Evolutionary conservation across 2,113 vertebrate genomes (phyloP), one percentile per base, ranked within the genome.

Genomic region (Leucoraja erinaceus): DNA sequence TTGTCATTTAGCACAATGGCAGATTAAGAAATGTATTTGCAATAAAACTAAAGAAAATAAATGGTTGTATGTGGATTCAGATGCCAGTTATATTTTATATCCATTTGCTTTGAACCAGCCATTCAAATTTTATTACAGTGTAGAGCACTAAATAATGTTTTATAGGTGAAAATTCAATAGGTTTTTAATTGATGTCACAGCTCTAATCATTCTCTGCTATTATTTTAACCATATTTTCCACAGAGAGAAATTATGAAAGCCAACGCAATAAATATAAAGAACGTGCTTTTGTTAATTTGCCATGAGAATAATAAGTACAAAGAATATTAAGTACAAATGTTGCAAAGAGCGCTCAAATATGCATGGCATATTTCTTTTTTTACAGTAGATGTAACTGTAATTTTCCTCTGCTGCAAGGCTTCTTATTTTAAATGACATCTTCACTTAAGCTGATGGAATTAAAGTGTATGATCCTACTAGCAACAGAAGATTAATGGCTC

Each of bases 181-280:
- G 61, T 90, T 90, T 90, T 90, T 90, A 90, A 90, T 90, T 90
- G 84, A 90, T 90, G 84, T 66, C 61, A 90, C n/a, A 90, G 84
- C 16, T 90, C 38, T 66, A 90, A 90, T 90, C 59, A 90, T 90
- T 90, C 59, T 90, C 66, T 90, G 63, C 84, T 66, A 90, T 90
- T 90, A 90, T 90, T 90, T 68, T 61, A 61, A 90, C 66, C 59
- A 90, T 90, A 90, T 90, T 90, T 66, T 33, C 66, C 61, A 90
- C 33, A 20, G 66, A 90, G 59, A 9, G 84, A 68, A 47, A 90
- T 90, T 90, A 68, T n/a, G 16, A n/a, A 7, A 20, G 33, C 33
- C 84, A 90, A 90, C 63, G 84, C 84, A 66, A 61, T 68, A 90
- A 61, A 90, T 61, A 68, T 66, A 68, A 90, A 90, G 59, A 66